Percentiles rank a stretch among this genome's conserved stretches.
phyloP scores from a whole-genome alignment of 2,888 invertebrate genomes.

The Drosophila emarginata region DNA sequence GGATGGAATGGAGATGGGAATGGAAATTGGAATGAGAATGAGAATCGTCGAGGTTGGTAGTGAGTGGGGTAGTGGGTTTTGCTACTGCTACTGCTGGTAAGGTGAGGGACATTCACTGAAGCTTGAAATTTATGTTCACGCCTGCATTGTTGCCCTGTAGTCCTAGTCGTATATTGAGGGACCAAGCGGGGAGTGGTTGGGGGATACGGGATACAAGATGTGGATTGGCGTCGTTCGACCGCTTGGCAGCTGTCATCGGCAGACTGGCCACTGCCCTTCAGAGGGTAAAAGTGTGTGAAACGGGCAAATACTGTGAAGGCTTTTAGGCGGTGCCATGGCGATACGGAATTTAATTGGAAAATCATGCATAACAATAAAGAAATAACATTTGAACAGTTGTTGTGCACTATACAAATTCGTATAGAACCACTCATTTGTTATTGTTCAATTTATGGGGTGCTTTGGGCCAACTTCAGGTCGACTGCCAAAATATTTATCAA shows the following conservation, averaged over 20 bases:
- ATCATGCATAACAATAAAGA: slow-evolving; percentile 34
- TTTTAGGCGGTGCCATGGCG: slow-evolving; percentile 21
- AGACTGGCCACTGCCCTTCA: slow-evolving; percentile 31
- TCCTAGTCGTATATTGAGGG: slow-evolving; percentile 27
- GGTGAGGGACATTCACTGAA: slow-evolving; percentile 48
- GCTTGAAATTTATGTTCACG: slow-evolving; percentile 73
- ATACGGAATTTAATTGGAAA: slow-evolving; percentile 46
- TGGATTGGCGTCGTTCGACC: background rate
- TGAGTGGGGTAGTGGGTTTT: background rate
- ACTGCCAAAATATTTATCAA: slow-evolving; percentile 57
- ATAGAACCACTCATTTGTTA: slow-evolving; percentile 31
- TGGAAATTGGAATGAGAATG: too few species aligned
- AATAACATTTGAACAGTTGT: slow-evolving; percentile 40
- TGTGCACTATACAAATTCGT: slow-evolving; percentile 26
- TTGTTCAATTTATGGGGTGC: slow-evolving; percentile 44
- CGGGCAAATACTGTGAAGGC: slow-evolving; percentile 8
- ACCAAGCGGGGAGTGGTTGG: background rate
- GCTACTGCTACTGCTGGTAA: slow-evolving; percentile 17
- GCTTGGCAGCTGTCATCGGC: slow-evolving; percentile 57
- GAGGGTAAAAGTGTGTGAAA: slow-evolving; percentile 22
- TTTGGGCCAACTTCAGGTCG: slow-evolving; percentile 25
- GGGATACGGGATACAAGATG: background rate
- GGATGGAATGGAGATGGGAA: too few species aligned
- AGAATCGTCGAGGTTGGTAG: too few species aligned
- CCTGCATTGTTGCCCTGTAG: slow-evolving; percentile 60